phyloP scores from a whole-genome alignment of 2,888 invertebrate genomes.

The Nipponacmea schrenckii region DNA sequence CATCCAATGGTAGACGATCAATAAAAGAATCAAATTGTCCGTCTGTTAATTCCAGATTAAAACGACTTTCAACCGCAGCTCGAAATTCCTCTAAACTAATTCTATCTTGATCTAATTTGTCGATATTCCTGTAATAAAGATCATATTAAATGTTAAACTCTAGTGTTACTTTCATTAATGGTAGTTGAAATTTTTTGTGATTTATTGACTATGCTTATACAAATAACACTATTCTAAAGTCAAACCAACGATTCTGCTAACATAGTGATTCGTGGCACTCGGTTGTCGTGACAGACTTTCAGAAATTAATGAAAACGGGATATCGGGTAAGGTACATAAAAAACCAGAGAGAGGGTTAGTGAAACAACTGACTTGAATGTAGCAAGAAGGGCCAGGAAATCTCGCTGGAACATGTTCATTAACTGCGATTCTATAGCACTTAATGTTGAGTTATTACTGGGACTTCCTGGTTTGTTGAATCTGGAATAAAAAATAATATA shows the following conservation, averaged over 20 bases:
- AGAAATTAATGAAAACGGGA: too few relatives aligned
- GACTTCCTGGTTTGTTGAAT: conserved; percentile 25
- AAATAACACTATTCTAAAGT: background rate
- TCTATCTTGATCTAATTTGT: conserved; percentile 58
- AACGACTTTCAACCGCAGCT: conserved; percentile 65
- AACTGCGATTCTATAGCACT: conserved; percentile 63
- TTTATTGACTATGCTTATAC: too few relatives aligned
- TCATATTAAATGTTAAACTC: background rate
- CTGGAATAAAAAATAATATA: background rate
- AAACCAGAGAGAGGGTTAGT: background rate
- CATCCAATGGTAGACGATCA: conserved; percentile 63
- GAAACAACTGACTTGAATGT: conserved; percentile 63
- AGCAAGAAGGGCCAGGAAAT: conserved; percentile 64
- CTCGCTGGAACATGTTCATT: conserved; percentile 67
- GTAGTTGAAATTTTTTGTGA: too few relatives aligned
- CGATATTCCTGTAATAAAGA: conserved; percentile 59
- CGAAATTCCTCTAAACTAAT: conserved; percentile 66
- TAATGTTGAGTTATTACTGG: conserved; percentile 36
- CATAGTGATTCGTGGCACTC: too few relatives aligned
- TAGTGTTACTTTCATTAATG: too few relatives aligned
- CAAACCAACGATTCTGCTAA: background rate
- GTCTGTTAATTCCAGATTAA: conserved; percentile 61
- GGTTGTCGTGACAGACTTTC: too few relatives aligned
- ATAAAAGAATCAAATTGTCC: conserved; percentile 61
- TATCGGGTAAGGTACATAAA: too few relatives aligned